Base-by-base conservation (phyloP, 1,140 invertebrate genomes). In the Diachasma alloeum region DNA sequence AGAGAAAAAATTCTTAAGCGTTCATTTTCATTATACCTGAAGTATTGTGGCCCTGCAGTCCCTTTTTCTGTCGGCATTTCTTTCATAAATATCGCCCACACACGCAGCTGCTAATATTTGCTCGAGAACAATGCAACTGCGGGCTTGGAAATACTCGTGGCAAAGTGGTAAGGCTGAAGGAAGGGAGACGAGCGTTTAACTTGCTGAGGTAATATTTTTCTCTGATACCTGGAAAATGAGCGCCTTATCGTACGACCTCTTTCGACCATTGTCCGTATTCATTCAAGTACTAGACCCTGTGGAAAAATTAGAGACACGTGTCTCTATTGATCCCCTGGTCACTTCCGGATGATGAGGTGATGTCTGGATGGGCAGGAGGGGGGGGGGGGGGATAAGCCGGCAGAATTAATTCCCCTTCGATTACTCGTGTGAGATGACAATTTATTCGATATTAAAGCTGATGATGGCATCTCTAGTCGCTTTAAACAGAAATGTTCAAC, bases 101-200 rank as follows among this genome's bases (percentile, higher is more conserved):
- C 26, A 66, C 36, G 26, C 74, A 75, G 78, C 76, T 77, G 83
- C 80, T 82, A 85, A 85, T 83, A 85, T 85, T 86, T 85, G 80
- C 82, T 78, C 36, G 75, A 66, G 81, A 85, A 86, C 84, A 85
- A 85, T 85, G 77, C 26, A 31, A 66, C n/a, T 56, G 15, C 59
- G 10, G 26, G 24, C 26, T 36, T 31, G 26, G 15, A 26, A 66
- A 37, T 56, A 56, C 48, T 76, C 63, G 76, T 67, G 77, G 39
- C 68, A 56, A 56, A 56, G 48, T 56, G 19, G 48, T 56, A 19
- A 56, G 13, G 37, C 77, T 82, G 70, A 82, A 84, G 82, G 70
- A 81, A 79, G 74, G 13, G 5, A 44, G 68, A 70, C 48, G 71
- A 75, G 76, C 78, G 74, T 56, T 4, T 56, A 56, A 56, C n/a